These are phyloP conservation scores for Macaria liturata DNA, from an alignment of 2,888 invertebrate genomes.

Conservation along the genomic window DNA sequence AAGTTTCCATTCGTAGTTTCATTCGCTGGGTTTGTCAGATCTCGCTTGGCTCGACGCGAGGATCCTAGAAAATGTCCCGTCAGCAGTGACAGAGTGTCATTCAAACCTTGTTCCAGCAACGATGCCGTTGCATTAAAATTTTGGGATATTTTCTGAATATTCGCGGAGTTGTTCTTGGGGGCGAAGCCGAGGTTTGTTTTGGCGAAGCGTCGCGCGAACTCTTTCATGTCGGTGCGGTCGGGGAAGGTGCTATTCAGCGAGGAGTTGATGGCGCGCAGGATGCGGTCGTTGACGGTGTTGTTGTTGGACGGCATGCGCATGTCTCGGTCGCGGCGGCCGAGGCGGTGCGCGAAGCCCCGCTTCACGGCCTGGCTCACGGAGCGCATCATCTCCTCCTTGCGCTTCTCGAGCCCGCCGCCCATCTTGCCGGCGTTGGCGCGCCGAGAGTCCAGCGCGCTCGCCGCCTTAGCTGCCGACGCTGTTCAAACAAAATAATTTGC, in stretches of 20 bases:
- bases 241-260: neutral
- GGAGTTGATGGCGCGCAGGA: slow-evolving; percentile 2
- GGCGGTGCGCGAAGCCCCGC: slow-evolving; percentile 52
- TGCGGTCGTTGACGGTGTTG: slow-evolving; percentile 32
- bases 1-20: too few relatives aligned
- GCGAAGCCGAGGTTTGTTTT: neutral
- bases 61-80: neutral
- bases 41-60: neutral
- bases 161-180: neutral
- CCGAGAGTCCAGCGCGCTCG: slow-evolving; percentile 39
- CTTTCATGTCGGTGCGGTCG: neutral
- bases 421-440: slow-evolving; percentile 40
- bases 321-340: slow-evolving; percentile 48
- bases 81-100: neutral
- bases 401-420: slow-evolving; percentile 41
- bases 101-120: neutral
- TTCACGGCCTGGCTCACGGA: slow-evolving; percentile 54
- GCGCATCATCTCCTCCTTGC: slow-evolving; percentile 47
- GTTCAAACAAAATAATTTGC: slow-evolving; percentile 26
- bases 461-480: slow-evolving; percentile 58
- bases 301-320: slow-evolving; percentile 37
- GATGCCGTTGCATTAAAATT: neutral
- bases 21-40: neutral
- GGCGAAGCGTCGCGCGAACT: neutral
- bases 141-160: neutral